Base-by-base conservation (phyloP, 2,888 invertebrate genomes). In the Pheosia gnoma region DNA sequence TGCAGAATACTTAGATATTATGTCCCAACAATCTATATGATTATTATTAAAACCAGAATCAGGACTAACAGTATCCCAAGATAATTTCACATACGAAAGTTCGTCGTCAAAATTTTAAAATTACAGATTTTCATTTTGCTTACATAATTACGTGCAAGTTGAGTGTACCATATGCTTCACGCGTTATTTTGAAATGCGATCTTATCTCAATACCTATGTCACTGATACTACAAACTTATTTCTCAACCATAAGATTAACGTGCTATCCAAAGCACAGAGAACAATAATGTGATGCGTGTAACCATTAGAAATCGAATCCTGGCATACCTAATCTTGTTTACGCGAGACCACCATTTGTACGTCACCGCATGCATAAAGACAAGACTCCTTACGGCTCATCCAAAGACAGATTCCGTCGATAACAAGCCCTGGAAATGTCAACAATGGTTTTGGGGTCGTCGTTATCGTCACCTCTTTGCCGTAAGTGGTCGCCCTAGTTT, bases 371-470 rank as follows among this genome's bases (percentile, higher is more conserved):
- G 6, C 47, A 47, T 47, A 47, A 45, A 47, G 47, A n/a, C 47
- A n/a, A 43, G 43, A 47, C 47, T 25, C 25, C 25, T 25, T 5
- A 47, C 4, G n/a, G 3, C 4, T 47, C n/a, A 47, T 47, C 47
- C 55, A 41, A 66, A 53, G 59, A 59, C 8, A 66, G 58, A 71
- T 71, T 74, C 59, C 41, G n/a, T 52, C 63, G 67, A 69, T 74
- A 68, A 62, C 63, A 59, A 59, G 67, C 52, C 59, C 63, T 63
- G 57, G 69, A 71, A 69, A 58, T 62, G 71, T 73, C 73, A 73
- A 65, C 65, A 68, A 38, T 60, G 41, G 61, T 70, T 70, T 71
- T 70, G 62, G 58, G 74, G 69, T 67, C 65, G 43, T 37, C 61
- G 61, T 72, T 71, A 70, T 75, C 67, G 43, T 53, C 10, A 13